phyloP scores from a whole-genome alignment of 2,797 vertebrate genomes.

The Lemur catta region DNA sequence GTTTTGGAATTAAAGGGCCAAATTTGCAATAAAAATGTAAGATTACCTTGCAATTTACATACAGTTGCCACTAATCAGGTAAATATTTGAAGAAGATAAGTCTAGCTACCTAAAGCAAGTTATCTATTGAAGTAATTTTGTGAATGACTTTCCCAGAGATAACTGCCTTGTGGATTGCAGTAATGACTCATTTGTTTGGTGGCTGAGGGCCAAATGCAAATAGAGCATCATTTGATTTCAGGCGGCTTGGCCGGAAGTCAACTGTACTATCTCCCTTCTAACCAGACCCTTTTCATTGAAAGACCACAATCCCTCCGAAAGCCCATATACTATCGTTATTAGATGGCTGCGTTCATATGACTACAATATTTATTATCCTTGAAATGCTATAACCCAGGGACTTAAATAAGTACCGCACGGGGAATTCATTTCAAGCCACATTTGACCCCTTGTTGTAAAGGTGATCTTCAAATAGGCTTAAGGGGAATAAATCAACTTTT shows the following conservation, averaged over 20 bases:
- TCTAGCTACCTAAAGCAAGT: conserved; percentile 38
- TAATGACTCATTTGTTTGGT: conserved; percentile 58
- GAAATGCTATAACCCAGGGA: conserved; percentile 59
- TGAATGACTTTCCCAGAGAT: conserved; percentile 23
- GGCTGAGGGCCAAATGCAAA: conserved; percentile 38
- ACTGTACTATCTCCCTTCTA: conserved; percentile 41
- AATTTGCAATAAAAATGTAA: background rate
- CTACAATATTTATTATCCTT: conserved; percentile 63
- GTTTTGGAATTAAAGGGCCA: conserved; percentile 41
- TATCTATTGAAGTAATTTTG: background rate
- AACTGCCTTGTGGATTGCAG: background rate
- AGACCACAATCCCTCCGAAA: conserved; percentile 32
- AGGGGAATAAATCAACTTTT: conserved; percentile 67
- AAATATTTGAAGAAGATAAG: conserved; percentile 27
- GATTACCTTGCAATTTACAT: background rate
- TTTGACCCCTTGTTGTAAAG: conserved; percentile 68
- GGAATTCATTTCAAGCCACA: conserved; percentile 65
- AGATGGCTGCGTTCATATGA: background rate
- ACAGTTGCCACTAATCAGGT: background rate
- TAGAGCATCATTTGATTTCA: conserved; percentile 52
- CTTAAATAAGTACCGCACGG: conserved; percentile 44
- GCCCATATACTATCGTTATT: conserved; percentile 29
- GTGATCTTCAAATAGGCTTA: conserved; percentile 70
- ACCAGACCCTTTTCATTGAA: conserved; percentile 37
- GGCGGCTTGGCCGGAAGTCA: background rate